These are phyloP conservation scores for Andrena praecox DNA, from an alignment of 2,888 invertebrate genomes.

Conservation along the genomic window DNA sequence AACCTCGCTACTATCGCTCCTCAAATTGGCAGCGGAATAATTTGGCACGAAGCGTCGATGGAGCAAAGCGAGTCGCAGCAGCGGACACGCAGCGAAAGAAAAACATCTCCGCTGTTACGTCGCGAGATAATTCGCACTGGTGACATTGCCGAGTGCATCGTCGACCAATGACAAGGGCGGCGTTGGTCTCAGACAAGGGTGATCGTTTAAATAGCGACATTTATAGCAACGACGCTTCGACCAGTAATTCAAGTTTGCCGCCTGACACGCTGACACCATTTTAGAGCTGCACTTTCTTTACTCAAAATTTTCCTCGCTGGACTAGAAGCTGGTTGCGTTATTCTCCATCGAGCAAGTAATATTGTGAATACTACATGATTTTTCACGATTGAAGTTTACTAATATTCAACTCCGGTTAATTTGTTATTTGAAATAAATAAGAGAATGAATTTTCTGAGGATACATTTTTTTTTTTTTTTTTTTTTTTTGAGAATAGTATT, in stretches of 20 bases:
- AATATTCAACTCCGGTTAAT: too few relatives aligned
- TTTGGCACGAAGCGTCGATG: slow-evolving; percentile 24
- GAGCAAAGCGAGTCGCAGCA: not conserved
- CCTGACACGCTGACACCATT: too few relatives aligned
- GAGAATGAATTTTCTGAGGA: too few relatives aligned
- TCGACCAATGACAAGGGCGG: slow-evolving; percentile 41
- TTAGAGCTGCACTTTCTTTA: too few relatives aligned
- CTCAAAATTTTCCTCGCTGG: too few relatives aligned
- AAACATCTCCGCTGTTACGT: slow-evolving; percentile 45
- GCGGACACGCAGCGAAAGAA: slow-evolving; percentile 18
- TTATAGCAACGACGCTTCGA: slow-evolving; percentile 19
- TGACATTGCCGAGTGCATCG: slow-evolving; percentile 27
- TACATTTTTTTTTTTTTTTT: too few relatives aligned
- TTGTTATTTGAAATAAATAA: too few relatives aligned
- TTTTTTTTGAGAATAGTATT: too few relatives aligned
- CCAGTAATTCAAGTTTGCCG: not conserved
- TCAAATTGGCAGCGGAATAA: slow-evolving; percentile 35
- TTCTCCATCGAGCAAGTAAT: too few relatives aligned
- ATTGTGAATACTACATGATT: too few relatives aligned
- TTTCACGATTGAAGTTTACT: too few relatives aligned
- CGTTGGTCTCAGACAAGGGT: slow-evolving; percentile 1
- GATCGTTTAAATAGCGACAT: not conserved
- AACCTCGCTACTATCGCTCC: not conserved
- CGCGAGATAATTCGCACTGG: slow-evolving; percentile 33
- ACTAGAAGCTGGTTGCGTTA: too few relatives aligned